Base-by-base conservation (phyloP, 92 coral and sea anemone genomes). In the Anthopleura xanthogrammica region DNA sequence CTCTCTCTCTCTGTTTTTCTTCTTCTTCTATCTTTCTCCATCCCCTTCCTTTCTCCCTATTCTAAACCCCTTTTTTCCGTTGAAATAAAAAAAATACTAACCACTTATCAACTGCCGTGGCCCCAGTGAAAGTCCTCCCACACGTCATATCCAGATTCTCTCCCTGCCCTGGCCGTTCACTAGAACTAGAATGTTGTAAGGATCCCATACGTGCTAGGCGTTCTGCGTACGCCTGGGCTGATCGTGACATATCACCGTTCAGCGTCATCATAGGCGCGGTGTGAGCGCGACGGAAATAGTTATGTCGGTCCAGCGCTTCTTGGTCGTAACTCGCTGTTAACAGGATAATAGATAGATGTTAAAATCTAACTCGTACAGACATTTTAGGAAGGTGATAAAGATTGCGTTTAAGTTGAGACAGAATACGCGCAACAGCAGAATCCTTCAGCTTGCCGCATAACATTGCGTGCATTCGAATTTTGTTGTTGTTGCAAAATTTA, bases 111-210 rank as follows among this genome's bases (percentile, higher is more conserved):
- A 85, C 88, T 5, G 83, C 88, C 4, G 88, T 85, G 10, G 88
- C 88, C 14, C 88, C 88, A 3, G 62, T 85, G 29, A 85, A 54
- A 17, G 77, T 72, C 36, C 90, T 57, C 17, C 89, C 82, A 60
- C 94, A 91, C 23, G 86, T 80, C 87, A 84, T 81, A 62, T 80
- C 88, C 43, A 92, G 89, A 22, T 92, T 92, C 70, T 92, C 95
- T 55, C 93, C 95, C 85, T 92, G 96, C 3, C 93, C 91, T 4
- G 97, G 97, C 36, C 97, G 86, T 82, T 92, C 88, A 19, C 39
- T 78, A 23, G 60, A 82, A 2, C 78, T 41, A 1, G 95, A 87
- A 52, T 90, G 91, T 60, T 77, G 39, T 52, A 93, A 72, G 7
- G 83, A 72, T 16, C 93, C 93, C 89, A 41, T 43, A 0, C 72